phyloP scores from a whole-genome alignment of 2,888 invertebrate species.

The Stomorhina lunata region DNA sequence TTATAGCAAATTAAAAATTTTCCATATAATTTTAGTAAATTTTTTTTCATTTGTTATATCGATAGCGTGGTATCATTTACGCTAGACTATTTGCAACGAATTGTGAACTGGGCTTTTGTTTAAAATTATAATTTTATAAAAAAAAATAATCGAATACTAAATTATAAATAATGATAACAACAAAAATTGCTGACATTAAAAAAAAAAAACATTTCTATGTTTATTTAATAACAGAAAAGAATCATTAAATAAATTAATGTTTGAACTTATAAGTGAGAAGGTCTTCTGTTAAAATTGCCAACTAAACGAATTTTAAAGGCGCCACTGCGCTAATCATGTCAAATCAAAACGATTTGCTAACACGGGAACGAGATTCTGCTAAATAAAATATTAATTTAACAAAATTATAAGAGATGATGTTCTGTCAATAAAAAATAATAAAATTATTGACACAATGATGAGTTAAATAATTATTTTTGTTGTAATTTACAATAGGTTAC shows the following conservation, averaged over 20 bases:
- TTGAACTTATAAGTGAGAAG: constrained; percentile 36
- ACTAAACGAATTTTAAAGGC: constrained; percentile 47
- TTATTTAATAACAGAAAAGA: constrained; percentile 18
- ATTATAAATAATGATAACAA: constrained; percentile 28
- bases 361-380: constrained; percentile 42
- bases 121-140: neutral
- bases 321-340: constrained; percentile 56
- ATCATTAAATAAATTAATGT: constrained; percentile 29
- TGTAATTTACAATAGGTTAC: too few relatives aligned
- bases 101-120: too few relatives aligned
- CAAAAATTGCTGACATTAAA: neutral
- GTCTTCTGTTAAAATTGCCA: constrained; percentile 32
- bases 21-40: too few relatives aligned
- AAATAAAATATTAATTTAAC: constrained; percentile 12
- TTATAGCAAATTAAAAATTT: too few relatives aligned
- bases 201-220: neutral
- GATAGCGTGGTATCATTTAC: too few relatives aligned
- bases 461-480: too few relatives aligned
- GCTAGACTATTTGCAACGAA: too few relatives aligned
- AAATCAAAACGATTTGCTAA: constrained; percentile 30
- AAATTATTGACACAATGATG: too few relatives aligned
- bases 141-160: neutral
- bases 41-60: too few relatives aligned
- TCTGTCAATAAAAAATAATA: too few relatives aligned
- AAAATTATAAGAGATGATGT: neutral